Percentiles rank a stretch among this genome's conserved stretches.
Evolutionary conservation across 2,888 invertebrate genomes (phyloP).

Genomic region (Sericinus montela): DNA sequence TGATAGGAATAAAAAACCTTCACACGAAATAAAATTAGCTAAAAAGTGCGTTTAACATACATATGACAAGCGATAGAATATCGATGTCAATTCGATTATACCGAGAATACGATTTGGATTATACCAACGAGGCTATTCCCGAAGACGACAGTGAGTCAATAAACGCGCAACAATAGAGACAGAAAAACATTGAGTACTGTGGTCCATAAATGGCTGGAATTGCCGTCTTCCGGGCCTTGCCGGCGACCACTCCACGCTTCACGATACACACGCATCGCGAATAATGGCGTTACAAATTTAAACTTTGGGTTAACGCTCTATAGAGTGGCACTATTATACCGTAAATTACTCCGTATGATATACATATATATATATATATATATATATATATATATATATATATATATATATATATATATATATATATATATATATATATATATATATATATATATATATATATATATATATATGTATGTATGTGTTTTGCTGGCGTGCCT

Average conservation of each 20-base stretch:
- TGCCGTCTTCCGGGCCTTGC: slow-evolving; percentile 44
- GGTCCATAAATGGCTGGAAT: slow-evolving; percentile 53
- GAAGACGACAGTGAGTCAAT: slow-evolving; percentile 35
- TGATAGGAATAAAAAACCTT: no score
- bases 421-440: no score
- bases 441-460: no score
- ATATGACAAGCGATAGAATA: neutral
- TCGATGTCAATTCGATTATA: no score
- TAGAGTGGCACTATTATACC: slow-evolving; percentile 2
- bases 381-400: no score
- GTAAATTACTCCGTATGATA: neutral
- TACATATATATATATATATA: no score
- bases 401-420: no score
- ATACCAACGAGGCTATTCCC: slow-evolving; percentile 22
- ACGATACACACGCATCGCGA: slow-evolving; percentile 4
- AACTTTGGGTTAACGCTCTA: slow-evolving; percentile 18
- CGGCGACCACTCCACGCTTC: slow-evolving; percentile 16
- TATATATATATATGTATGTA: no score
- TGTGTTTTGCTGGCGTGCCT: no score
- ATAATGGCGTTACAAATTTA: slow-evolving; percentile 19
- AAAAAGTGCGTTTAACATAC: neutral
- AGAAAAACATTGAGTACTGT: slow-evolving; percentile 29
- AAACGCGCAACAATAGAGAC: slow-evolving; percentile 42
- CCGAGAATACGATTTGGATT: slow-evolving; percentile 3
- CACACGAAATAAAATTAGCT: no score